Evolutionary conservation across 2,113 vertebrate genomes (phyloP).

Genomic region (human): DNA sequence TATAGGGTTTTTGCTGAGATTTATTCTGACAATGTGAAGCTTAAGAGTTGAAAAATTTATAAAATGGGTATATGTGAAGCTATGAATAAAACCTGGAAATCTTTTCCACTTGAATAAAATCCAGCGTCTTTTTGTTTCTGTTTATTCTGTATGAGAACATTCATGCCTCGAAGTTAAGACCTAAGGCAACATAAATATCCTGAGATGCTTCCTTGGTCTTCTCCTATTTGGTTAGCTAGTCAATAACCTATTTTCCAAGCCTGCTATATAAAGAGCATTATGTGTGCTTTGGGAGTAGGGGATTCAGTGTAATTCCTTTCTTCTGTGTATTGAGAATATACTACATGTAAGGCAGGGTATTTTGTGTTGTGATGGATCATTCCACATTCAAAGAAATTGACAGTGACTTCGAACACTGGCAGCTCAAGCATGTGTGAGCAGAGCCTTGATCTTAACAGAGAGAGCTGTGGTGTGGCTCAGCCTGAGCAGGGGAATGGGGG

Average conservation of each 20-base stretch:
- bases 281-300: background rate
- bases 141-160: background rate
- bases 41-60: conserved; percentile 35
- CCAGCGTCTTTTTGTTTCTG: background rate
- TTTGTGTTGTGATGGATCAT: background rate
- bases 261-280: background rate
- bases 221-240: background rate
- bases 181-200: conserved; percentile 29
- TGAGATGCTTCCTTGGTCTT: background rate
- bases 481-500: background rate
- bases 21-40: background rate
- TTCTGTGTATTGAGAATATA: background rate
- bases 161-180: background rate
- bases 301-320: conserved; percentile 17
- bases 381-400: background rate
- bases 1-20: background rate
- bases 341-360: background rate
- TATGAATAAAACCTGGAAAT: conserved; percentile 37
- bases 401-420: background rate
- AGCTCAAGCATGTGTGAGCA: background rate
- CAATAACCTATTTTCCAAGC: conserved; percentile 34
- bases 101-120: conserved; percentile 33
- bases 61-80: conserved; percentile 32
- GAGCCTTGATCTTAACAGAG: background rate
- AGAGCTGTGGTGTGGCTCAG: background rate